Evolutionary conservation across 2,113 vertebrate species (phyloP), one percentile per base, ranked within the genome.

Genomic region (Pycnonotus jocosus): DNA sequence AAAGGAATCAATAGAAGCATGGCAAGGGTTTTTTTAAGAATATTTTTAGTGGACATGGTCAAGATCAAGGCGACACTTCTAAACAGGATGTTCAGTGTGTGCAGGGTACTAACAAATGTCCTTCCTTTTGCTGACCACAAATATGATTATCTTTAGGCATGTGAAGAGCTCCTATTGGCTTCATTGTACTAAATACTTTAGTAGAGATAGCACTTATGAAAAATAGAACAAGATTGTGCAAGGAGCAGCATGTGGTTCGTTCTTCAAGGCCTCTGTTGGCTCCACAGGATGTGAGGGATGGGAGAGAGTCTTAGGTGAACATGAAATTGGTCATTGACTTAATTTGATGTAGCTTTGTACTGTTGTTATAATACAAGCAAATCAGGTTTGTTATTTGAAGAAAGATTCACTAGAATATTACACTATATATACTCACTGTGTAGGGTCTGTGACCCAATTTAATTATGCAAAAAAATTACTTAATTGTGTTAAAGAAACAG

Each of bases 251-350:
- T 47, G 37, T 73, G 10, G 18, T 76, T 82, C 0, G 0, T 93
- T 93, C 19, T 66, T 80, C 45, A 48, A 80, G 70, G 25, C 4
- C 31, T 48, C 0, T 20, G 15, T 57, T 94, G 21, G 3, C 80
- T 92, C 35, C 0, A 1, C 19, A 33, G 74, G 37, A 42, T 2
- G 23, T 66, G 21, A 47, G 13, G 5, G 3, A 6, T 3, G 2
- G 3, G 20, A 9, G 3, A 8, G 31, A 40, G 11, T 19, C 23
- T 70, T 92, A 51, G 17, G 10, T 10, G 31, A 57, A 25, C 10
- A 7, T 70, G 50, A 12, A 22, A 35, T 66, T 73, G 20, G 23
- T 80, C 15, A 45, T 10, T 56, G 31, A 31, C 37, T 48, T 69
- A 73, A 47, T 6, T 57, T 20, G 18, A 45, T 40, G 33, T 86